Evolutionary conservation across 2,113 vertebrate genomes (phyloP), one percentile per base, ranked within the genome.

Genomic region (Morone chrysops): DNA sequence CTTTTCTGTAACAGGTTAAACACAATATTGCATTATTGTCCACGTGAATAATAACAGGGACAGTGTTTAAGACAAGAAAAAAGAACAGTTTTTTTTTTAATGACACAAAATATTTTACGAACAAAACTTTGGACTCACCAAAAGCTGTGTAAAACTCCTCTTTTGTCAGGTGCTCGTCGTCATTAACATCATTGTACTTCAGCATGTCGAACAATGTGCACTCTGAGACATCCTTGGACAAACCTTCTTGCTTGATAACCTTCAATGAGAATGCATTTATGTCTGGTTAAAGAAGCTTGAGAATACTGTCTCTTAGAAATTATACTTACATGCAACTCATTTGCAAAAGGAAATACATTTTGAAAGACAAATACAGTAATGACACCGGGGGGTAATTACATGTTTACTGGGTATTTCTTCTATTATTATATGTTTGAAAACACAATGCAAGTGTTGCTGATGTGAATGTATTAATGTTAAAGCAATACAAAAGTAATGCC

Each of bases 91-190:
- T 47, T 66, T n/a, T 25, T 18, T 67, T 25, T 40, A 16, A 22
- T 7, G 31, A 16, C 22, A 41, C 10, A 56, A 56, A n/a, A 17
- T 11, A 47, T 20, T 31, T 61, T 11, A 13, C 6, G 4, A 47
- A 47, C 45, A 47, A 47, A 47, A 47, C 0, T 20, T 7, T 2
- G 25, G 10, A 96, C 98, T 97, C 90, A 99, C 98, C 95, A 51
- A 99, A 99, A 74, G 97, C 96, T 83, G 95, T 95, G 56, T 99
- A 99, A 92, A 99, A 97, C 94, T 99, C 98, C 62, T 98, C 97
- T 56, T 95, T 96, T 40, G 95, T 93, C 60, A 99, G 94, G 75
- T 95, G 96, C 80, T 97, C 96, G 74, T 99, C 97, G 31, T 95
- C 83, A 0, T 97, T 95, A 81, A 95, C 94, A 80, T 99, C 97